A percentile compares a stretch with the other conserved stretches of the same genome.
Conservation (phyloP, 2,113 vertebrate species). For the Podocnemis expansa region DNA sequence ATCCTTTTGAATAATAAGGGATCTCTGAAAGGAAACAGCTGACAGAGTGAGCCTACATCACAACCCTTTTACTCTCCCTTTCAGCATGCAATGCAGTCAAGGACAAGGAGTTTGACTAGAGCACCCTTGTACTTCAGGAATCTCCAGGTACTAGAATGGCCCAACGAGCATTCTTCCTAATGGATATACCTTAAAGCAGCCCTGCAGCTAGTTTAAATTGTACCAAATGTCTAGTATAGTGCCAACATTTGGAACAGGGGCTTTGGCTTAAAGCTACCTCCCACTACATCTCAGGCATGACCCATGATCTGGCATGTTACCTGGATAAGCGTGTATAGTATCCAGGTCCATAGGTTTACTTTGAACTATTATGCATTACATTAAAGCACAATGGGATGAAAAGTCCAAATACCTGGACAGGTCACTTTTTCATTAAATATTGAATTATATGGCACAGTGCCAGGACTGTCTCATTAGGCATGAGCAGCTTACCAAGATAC, state of each 20-base stretch:
- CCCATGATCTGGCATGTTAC: not conserved
- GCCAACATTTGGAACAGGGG: not conserved
- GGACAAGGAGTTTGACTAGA: not conserved
- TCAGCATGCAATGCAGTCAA: not conserved
- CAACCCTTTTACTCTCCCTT: not conserved
- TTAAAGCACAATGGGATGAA: not conserved
- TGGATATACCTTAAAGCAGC: not conserved
- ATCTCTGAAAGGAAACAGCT: not conserved
- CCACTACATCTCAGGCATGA: not conserved
- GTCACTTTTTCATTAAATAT: constrained; percentile 45
- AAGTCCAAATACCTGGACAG: not conserved
- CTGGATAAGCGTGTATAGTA: not conserved
- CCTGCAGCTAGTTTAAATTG: not conserved
- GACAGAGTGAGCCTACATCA: not conserved
- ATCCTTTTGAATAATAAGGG: not conserved
- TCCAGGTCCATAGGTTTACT: constrained; percentile 18
- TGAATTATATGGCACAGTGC: constrained; percentile 12
- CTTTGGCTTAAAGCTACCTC: not conserved
- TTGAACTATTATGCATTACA: constrained; percentile 26
- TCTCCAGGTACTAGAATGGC: fast-evolving
- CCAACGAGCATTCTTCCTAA: not conserved
- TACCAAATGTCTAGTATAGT: fast-evolving
- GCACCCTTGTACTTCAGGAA: not conserved
- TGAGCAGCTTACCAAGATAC: constrained; percentile 41
- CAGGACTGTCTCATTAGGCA: constrained; percentile 51